These are phyloP conservation scores for Tamandua tetradactyla DNA, from an alignment of 2,797 vertebrate species.

Conservation along the genomic window DNA sequence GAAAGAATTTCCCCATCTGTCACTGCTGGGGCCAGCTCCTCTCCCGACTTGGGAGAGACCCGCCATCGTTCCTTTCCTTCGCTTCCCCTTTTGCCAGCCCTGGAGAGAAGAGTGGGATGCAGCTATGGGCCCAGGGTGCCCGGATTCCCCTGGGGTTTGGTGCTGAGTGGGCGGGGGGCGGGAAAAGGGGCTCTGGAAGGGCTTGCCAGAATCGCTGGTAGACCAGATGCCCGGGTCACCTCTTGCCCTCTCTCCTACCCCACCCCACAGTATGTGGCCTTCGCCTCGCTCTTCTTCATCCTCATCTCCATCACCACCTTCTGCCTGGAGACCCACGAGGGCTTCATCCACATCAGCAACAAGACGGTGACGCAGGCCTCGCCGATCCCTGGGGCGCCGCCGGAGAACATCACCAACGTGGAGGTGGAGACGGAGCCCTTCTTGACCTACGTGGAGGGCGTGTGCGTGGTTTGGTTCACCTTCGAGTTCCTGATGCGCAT, in stretches of 20 bases:
- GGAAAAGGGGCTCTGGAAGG: background rate
- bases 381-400: slow-evolving; percentile 70
- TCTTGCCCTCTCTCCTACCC: background rate
- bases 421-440: slow-evolving; percentile 87
- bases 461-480: slow-evolving; percentile 88
- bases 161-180: background rate
- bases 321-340: slow-evolving; percentile 88
- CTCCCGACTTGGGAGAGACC: background rate
- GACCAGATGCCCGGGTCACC: slow-evolving; percentile 20
- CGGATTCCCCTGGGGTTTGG: background rate
- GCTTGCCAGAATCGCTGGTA: background rate
- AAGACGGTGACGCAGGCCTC: slow-evolving; percentile 84
- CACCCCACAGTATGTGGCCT: slow-evolving; percentile 81
- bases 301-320: slow-evolving; percentile 88
- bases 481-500: slow-evolving; percentile 88
- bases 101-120: background rate
- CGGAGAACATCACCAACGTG: slow-evolving; percentile 83
- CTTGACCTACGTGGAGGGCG: slow-evolving; percentile 88
- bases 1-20: background rate
- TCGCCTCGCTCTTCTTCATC: slow-evolving; percentile 86
- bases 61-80: background rate
- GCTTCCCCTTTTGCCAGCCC: background rate
- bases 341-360: slow-evolving; percentile 86
- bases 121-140: background rate
- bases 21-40: background rate